phyloP scores from a whole-genome alignment of 2,888 invertebrate genomes.

The Holacanthella duospinosa region DNA sequence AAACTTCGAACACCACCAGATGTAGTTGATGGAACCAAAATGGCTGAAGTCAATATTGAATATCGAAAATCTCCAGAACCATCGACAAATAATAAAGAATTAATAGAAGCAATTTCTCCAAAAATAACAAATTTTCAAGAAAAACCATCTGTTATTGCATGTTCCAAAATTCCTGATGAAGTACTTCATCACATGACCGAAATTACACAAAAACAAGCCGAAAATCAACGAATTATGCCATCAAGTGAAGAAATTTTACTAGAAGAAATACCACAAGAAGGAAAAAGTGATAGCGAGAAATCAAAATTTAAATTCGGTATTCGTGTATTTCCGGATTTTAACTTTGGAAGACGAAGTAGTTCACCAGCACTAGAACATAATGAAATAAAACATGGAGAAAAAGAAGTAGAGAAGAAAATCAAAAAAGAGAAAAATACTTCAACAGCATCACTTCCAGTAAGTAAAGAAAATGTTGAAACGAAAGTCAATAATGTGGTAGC shows the following conservation, averaged over 20 bases:
- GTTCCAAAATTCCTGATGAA: background rate
- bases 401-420: conserved; percentile 5
- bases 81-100: conserved; percentile 15
- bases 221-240: conserved; percentile 13
- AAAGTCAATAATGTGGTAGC: conserved; percentile 10
- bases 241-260: too few species aligned
- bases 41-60: too few species aligned
- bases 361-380: conserved; percentile 14
- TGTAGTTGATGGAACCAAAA: too few species aligned
- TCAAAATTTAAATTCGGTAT: conserved; percentile 38
- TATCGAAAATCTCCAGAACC: too few species aligned
- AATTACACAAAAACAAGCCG: conserved; percentile 14
- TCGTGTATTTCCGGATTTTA: conserved; percentile 39
- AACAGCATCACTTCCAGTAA: background rate
- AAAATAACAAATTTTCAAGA: conserved; percentile 4
- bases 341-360: conserved; percentile 25
- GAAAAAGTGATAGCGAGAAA: conserved; percentile 20
- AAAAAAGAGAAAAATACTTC: conserved; percentile 7
- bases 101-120: conserved; percentile 17
- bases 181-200: background rate
- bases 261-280: background rate
- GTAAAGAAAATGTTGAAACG: background rate
- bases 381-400: conserved; percentile 8
- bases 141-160: conserved; percentile 15
- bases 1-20: too few species aligned